These are phyloP conservation scores for Drosophila subsilvestris DNA, from an alignment of 2,888 invertebrate genomes.

Conservation along the genomic window DNA sequence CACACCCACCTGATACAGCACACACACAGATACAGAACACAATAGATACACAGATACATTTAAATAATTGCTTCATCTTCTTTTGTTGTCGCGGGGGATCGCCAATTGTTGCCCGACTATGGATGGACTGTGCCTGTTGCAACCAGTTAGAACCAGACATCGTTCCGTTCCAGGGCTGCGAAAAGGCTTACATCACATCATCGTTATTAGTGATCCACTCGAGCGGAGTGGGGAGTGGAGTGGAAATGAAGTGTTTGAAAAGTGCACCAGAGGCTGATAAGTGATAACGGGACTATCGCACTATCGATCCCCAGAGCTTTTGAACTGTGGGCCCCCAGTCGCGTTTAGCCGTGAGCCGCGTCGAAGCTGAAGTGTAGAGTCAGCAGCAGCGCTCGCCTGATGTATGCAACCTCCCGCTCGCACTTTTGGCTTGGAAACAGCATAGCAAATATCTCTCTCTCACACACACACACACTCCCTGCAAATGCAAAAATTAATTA, in stretches of 20 bases:
- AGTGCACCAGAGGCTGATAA: background rate
- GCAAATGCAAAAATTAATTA: slow-evolving; percentile 37
- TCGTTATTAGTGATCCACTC: slow-evolving; percentile 36
- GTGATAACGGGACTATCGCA: slow-evolving; percentile 1
- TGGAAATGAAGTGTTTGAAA: background rate
- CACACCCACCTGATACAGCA: slow-evolving; percentile 33
- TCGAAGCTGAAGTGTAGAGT: background rate
- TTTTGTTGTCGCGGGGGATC: slow-evolving; percentile 13
- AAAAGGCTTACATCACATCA: slow-evolving; percentile 62
- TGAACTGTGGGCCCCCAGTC: slow-evolving; percentile 1
- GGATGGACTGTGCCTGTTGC: slow-evolving; percentile 47
- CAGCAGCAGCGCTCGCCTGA: slow-evolving; percentile 30
- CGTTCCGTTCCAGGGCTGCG: slow-evolving; percentile 3
- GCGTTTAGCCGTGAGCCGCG: background rate
- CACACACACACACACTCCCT: background rate
- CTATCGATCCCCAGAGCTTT: background rate
- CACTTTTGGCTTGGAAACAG: slow-evolving; percentile 4
- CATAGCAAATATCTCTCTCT: background rate
- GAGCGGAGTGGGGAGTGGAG: background rate
- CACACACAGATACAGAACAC: slow-evolving; percentile 7
- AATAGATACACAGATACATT: slow-evolving; percentile 40
- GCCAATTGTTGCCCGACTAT: slow-evolving; percentile 23
- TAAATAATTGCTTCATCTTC: slow-evolving; percentile 62
- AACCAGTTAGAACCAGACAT: slow-evolving; percentile 62
- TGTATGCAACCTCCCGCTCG: slow-evolving; percentile 31